These are phyloP conservation scores for Synergus itoensis DNA, from an alignment of 2,888 invertebrate genomes.

Conservation along the genomic window DNA sequence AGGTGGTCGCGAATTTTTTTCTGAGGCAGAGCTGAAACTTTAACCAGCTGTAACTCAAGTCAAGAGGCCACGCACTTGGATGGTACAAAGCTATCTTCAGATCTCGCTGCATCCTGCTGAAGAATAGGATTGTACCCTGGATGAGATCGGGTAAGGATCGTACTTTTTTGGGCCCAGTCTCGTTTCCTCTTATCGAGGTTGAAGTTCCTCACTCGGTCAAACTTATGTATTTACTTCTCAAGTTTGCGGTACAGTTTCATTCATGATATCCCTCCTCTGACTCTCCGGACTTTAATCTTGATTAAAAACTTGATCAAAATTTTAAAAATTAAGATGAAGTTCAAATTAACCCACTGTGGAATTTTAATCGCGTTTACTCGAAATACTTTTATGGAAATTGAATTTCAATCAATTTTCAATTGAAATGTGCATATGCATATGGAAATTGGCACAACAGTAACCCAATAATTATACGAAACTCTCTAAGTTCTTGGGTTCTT, in stretches of 20 bases:
- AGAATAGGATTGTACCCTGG: constrained; percentile 64
- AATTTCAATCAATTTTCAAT: neutral
- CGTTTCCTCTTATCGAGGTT: constrained; percentile 51
- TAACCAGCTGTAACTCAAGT: constrained; percentile 70
- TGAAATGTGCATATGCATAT: neutral
- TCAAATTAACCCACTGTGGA: neutral
- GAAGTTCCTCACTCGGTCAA: constrained; percentile 15
- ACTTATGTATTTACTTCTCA: constrained; percentile 7
- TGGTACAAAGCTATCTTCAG: constrained; percentile 68
- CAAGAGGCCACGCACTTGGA: constrained; percentile 66
- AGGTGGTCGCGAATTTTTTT: constrained; percentile 65
- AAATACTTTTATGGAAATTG: neutral
- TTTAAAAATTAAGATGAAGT: neutral
- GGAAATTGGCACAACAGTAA: neutral
- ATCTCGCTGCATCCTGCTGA: constrained; percentile 68
- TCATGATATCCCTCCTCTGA: neutral
- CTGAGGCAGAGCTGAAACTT: constrained; percentile 62
- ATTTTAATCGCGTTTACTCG: neutral
- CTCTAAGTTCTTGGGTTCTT: neutral
- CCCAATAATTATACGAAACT: neutral
- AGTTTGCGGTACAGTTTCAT: neutral
- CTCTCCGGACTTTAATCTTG: neutral
- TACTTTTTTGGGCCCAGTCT: constrained; percentile 59
- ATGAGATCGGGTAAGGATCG: constrained; percentile 63
- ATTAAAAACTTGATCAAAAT: neutral